Evolutionary conservation across 2,113 vertebrate genomes (phyloP).

Genomic region (Microtus ochrogaster): DNA sequence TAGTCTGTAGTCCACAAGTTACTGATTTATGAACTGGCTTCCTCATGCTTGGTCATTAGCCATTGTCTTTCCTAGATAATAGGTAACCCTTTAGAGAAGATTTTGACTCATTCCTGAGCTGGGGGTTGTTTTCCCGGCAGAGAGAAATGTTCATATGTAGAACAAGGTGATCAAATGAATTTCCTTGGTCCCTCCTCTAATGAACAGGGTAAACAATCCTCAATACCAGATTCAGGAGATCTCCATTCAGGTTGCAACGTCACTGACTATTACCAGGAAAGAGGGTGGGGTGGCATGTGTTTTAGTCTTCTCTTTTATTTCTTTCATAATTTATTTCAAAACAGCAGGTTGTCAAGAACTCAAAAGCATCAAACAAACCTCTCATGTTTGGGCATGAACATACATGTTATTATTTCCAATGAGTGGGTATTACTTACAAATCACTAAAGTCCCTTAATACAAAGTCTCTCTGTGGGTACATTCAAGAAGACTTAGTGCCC

Average conservation of each 20-base stretch:
- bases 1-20: constrained; percentile 30
- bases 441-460: constrained; percentile 41
- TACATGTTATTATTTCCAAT: neutral
- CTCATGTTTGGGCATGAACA: neutral
- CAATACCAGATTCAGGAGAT: constrained; percentile 14
- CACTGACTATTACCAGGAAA: neutral
- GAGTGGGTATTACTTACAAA: constrained; percentile 2
- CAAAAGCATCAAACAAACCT: constrained; percentile 2
- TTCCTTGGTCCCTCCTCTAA: neutral
- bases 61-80: constrained; percentile 39
- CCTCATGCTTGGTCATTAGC: neutral
- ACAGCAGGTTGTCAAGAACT: neutral
- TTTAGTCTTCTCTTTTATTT: neutral
- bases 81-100: constrained; percentile 1
- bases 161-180: neutral
- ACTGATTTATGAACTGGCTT: constrained; percentile 39
- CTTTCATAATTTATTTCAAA: constrained; percentile 49
- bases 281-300: neutral
- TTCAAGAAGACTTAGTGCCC: constrained; percentile 45
- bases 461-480: constrained; percentile 58
- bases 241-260: constrained; percentile 21
- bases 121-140: neutral
- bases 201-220: constrained; percentile 4
- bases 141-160: constrained; percentile 13
- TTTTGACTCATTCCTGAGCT: neutral